Percentiles rank a stretch among this genome's conserved stretches.
Evolutionary conservation across 92 coral and sea anemone genomes (phyloP).

Genomic region (Meandrina meandrites): DNA sequence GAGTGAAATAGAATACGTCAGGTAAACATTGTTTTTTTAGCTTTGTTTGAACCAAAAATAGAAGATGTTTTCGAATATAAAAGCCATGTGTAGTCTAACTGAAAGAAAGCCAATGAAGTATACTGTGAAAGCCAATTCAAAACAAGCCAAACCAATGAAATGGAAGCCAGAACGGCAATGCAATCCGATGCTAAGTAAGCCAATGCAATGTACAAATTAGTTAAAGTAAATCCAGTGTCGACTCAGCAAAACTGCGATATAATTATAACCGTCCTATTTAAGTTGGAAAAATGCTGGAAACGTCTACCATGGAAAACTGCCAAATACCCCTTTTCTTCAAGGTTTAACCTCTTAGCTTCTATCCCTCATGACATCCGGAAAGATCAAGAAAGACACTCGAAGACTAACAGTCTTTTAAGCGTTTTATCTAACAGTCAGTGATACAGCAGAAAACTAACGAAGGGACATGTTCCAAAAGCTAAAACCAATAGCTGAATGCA

Average conservation of each 20-base stretch:
- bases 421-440: background rate
- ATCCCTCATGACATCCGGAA: background rate
- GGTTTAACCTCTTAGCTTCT: background rate
- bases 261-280: background rate
- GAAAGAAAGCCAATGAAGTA: background rate
- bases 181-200: background rate
- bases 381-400: background rate
- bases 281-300: background rate
- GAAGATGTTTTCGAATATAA: background rate
- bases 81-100: background rate
- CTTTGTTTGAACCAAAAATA: background rate
- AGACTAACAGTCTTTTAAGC: background rate
- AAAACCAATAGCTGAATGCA: background rate
- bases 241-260: background rate
- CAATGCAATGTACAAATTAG: background rate
- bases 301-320: constrained; percentile 2
- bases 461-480: background rate
- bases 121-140: background rate
- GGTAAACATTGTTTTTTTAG: background rate
- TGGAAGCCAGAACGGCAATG: background rate
- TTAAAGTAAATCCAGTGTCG: background rate
- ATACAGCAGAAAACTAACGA: background rate
- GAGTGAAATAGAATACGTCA: background rate
- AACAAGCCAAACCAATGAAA: background rate
- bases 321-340: background rate